Evolutionary conservation across 2,113 vertebrate genomes (phyloP), one percentile per base, ranked within the genome.

Genomic region (Acanthisitta chloris): DNA sequence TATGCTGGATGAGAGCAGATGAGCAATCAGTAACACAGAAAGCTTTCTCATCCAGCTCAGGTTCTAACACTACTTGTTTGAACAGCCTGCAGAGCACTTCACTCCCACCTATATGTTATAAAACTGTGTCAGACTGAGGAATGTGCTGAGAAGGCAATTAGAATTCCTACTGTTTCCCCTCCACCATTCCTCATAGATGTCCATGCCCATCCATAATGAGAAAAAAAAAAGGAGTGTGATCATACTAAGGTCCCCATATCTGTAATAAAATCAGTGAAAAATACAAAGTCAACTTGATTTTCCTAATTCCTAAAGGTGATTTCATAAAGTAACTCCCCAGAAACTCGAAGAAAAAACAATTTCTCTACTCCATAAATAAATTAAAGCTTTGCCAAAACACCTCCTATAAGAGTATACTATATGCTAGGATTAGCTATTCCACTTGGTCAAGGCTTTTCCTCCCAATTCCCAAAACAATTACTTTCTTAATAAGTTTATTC

Each of bases 61-160:
- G 61, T 62, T 91, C 87, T 70, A 52, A 33, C 0, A 12, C 34
- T 3, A 20, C 33, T 67, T 78, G 16, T 65, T 58, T 54, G 61
- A 90, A 65, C 78, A 74, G 95, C 46, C 88, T 62, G 88, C 71
- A 84, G 77, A 94, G 73, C 69, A 12, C 72, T 83, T 64, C 72
- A 62, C 83, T 94, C 86, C 92, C 83, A 86, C 67, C 92, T 83
- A 38, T 43, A 28, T 0, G 2, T 58, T 57, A 66, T 24, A 95
- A 69, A 92, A 48, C 82, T 71, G 52, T 90, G 86, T 78, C 88
- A 94, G 64, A 54, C 71, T 46, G 28, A 78, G 62, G 77, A 88
- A 94, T 88, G 94, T 40, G 88, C 94, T 84, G 88, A 86, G 85
- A 66, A 86, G 46, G 91, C 80, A 94, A 52, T 45, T 24, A 62